Evolutionary conservation across 2,113 vertebrate genomes (phyloP).

Genomic region (Pteruthius melanotis): DNA sequence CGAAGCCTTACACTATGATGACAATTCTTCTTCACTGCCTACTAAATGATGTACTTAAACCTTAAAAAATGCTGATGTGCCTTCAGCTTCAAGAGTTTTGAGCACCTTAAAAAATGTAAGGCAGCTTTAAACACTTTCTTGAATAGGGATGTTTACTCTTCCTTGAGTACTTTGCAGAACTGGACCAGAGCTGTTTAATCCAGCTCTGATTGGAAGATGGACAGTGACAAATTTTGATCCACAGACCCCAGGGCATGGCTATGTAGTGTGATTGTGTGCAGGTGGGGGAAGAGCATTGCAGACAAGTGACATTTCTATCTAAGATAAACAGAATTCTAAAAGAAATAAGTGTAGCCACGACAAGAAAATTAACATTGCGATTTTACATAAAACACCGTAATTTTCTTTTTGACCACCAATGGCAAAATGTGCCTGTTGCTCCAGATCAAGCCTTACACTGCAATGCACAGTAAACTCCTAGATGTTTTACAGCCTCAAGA

Average conservation of each 20-base stretch:
- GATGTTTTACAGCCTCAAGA: not conserved
- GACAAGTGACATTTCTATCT: not conserved
- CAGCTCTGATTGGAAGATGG: not conserved
- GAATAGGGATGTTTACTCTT: not conserved
- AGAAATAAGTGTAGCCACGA: not conserved
- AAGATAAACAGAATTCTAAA: not conserved
- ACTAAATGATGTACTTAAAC: not conserved
- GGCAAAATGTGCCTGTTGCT: not conserved
- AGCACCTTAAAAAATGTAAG: not conserved
- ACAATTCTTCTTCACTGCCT: not conserved
- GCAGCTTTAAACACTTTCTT: not conserved
- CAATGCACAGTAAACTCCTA: not conserved
- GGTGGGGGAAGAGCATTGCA: not conserved
- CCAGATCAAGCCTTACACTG: too few relatives aligned
- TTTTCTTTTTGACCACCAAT: not conserved
- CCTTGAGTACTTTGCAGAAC: not conserved
- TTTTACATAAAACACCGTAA: not conserved
- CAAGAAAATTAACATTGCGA: not conserved
- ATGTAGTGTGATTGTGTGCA: fast-evolving
- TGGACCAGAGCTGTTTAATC: not conserved
- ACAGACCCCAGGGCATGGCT: not conserved
- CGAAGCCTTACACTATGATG: not conserved
- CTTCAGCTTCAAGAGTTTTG: not conserved
- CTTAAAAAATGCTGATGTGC: not conserved
- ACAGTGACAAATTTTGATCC: not conserved